Evolutionary conservation across 2,888 invertebrate species (phyloP).

Genomic region (Zele albiditarsus): DNA sequence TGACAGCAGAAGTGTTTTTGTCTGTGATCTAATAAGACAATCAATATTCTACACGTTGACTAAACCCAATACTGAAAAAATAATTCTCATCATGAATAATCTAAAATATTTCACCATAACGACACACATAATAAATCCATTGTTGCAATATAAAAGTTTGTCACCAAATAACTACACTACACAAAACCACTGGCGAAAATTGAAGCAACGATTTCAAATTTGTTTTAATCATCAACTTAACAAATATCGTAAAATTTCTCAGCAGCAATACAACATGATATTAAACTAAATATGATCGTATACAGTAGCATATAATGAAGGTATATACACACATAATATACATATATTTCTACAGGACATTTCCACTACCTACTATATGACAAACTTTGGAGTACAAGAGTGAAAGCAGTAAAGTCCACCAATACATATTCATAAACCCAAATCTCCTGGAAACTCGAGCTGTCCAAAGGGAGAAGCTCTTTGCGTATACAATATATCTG

Average conservation of each 20-base stretch:
- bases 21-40: no score
- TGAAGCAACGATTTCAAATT: not conserved
- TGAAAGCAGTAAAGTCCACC: conserved; percentile 35
- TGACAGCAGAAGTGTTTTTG: no score
- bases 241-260: not conserved
- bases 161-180: not conserved
- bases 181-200: not conserved
- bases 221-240: not conserved
- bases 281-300: not conserved
- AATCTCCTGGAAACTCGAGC: conserved; percentile 40
- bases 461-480: conserved; percentile 35
- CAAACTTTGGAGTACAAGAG: conserved; percentile 24
- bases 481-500: conserved; percentile 9
- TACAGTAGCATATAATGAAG: not conserved
- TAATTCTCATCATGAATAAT: no score
- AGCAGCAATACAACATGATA: not conserved
- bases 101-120: no score
- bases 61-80: no score
- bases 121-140: no score
- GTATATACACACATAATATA: not conserved
- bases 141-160: no score
- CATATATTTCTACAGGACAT: not conserved
- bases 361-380: conserved; percentile 32
- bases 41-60: no score
- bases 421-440: conserved; percentile 44